Evolutionary conservation across 2,113 vertebrate species (phyloP).

Genomic region (Lota lota): DNA sequence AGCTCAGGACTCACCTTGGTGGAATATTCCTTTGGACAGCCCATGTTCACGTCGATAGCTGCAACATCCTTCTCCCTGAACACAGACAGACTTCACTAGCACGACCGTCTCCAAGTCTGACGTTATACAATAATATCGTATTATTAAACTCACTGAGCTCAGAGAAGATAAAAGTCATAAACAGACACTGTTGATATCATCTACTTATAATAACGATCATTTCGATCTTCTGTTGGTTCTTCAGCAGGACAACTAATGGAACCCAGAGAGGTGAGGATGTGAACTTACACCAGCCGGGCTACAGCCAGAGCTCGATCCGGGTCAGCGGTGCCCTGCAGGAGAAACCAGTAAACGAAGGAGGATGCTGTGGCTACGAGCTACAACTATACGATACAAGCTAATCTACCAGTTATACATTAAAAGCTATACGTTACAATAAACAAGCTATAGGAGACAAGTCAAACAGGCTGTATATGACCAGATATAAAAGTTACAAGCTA

Average conservation of each 20-base stretch:
- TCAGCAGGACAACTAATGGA: neutral
- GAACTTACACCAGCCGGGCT: conserved; percentile 90
- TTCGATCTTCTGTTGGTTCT: neutral
- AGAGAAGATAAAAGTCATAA: too few species aligned
- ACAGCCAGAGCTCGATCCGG: conserved; percentile 87
- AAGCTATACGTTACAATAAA: too few species aligned
- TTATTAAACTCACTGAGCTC: too few species aligned
- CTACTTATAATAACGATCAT: neutral
- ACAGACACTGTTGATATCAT: too few species aligned
- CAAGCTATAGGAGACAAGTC: too few species aligned
- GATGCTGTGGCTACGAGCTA: neutral
- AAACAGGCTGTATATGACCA: too few species aligned
- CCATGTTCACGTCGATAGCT: conserved; percentile 94
- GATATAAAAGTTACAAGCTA: too few species aligned
- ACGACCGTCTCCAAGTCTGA: neutral
- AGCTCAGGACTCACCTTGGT: conserved; percentile 82
- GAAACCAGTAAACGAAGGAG: neutral
- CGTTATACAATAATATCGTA: too few species aligned
- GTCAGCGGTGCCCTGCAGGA: conserved; percentile 86
- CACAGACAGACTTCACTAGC: neutral
- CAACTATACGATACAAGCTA: too few species aligned
- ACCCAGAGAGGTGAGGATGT: neutral
- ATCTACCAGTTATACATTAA: too few species aligned
- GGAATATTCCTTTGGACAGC: conserved; percentile 97
- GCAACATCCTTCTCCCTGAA: conserved; percentile 90